These are phyloP conservation scores for Atherinomorus stipes DNA, from an alignment of 2,113 vertebrate genomes.

Conservation along the genomic window DNA sequence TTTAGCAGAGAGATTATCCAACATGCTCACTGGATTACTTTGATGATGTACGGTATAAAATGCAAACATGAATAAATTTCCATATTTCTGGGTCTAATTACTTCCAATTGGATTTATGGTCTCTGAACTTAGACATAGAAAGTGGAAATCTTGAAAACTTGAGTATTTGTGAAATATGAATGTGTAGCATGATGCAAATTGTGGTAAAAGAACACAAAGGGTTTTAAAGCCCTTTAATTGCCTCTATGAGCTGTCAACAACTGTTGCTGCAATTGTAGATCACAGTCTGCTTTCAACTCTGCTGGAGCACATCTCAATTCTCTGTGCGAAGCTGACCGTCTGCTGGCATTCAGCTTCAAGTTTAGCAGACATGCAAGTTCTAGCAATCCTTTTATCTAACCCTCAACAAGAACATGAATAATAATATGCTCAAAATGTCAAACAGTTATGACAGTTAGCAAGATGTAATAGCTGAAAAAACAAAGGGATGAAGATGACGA, in stretches of 20 bases:
- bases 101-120: not conserved
- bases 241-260: slow-evolving; percentile 5
- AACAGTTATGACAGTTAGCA: not conserved
- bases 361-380: not conserved
- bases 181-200: not conserved
- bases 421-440: not conserved
- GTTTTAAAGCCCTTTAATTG: not conserved
- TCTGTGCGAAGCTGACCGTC: not conserved
- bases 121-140: not conserved
- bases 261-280: not conserved
- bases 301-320: not conserved
- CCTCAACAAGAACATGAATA: not conserved
- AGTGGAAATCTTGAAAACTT: not conserved
- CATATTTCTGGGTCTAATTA: too few species aligned
- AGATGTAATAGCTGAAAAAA: not conserved
- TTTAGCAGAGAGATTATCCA: too few species aligned
- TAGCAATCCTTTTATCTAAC: not conserved
- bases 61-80: too few species aligned
- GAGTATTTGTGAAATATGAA: not conserved
- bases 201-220: not conserved
- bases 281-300: not conserved
- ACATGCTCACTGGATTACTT: too few species aligned
- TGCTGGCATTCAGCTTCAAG: not conserved
- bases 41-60: too few species aligned
- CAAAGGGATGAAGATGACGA: not conserved